phyloP scores from a whole-genome alignment of 2,113 vertebrate genomes.

The Antechinus stuartii region DNA sequence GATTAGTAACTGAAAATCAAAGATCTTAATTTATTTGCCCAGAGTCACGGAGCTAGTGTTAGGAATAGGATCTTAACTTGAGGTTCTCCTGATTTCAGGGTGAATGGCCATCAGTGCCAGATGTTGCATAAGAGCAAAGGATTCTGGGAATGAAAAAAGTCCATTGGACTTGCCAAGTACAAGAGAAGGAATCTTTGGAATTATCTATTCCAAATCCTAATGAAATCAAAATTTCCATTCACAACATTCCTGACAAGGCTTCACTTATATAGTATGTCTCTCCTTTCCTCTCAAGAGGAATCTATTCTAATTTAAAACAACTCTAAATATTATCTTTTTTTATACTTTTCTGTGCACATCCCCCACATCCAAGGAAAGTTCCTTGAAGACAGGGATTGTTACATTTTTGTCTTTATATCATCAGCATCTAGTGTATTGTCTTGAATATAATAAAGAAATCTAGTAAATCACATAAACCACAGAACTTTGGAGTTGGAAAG shows the following conservation, averaged over 20 bases:
- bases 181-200: not conserved
- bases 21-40: not conserved
- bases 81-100: not conserved
- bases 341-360: not conserved
- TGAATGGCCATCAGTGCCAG: not conserved
- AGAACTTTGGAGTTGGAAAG: not conserved
- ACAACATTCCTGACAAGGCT: not conserved
- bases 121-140: not conserved
- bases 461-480: not conserved
- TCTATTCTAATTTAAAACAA: not conserved
- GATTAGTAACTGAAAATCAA: not conserved
- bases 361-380: not conserved
- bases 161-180: not conserved
- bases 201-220: not conserved
- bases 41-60: not conserved
- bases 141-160: not conserved
- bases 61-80: not conserved
- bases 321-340: not conserved
- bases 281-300: no score
- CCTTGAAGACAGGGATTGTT: not conserved
- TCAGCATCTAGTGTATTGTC: not conserved
- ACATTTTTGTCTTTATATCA: not conserved
- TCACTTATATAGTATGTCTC: not conserved
- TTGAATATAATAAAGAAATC: not conserved
- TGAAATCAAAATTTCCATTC: not conserved